Percentiles rank a stretch among this genome's conserved stretches.
Conservation (phyloP, 2,797 vertebrate genomes). For the Agapornis canus region DNA sequence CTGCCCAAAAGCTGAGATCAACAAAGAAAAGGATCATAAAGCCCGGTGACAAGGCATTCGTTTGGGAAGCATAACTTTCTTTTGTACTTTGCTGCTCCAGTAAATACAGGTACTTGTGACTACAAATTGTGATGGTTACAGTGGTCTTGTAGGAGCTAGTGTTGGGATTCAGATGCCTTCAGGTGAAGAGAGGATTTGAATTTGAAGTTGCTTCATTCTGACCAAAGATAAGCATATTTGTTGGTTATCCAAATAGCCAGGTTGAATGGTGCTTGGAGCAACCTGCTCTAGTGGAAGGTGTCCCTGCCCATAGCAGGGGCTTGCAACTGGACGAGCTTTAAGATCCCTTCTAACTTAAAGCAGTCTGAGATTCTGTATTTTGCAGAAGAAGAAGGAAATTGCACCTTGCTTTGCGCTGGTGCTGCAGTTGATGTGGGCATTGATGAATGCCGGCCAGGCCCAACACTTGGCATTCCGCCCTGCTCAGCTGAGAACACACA, state of each 20-base stretch:
- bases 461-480: not conserved
- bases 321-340: not conserved
- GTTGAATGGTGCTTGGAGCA: not conserved
- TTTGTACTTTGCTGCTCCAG: not conserved
- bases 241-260: not conserved
- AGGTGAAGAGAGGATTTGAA: not conserved
- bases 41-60: rapidly evolving
- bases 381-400: not conserved
- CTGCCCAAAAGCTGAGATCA: not conserved
- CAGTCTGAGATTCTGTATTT: not conserved
- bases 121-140: rapidly evolving
- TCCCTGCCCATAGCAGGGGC: not conserved
- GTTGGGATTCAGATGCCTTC: not conserved
- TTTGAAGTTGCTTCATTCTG: not conserved
- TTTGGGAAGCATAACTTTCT: not conserved
- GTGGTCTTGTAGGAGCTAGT: not conserved
- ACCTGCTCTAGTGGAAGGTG: not conserved
- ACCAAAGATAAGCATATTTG: not conserved
- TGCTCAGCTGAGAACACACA: not conserved
- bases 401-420: not conserved
- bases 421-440: not conserved
- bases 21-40: not conserved
- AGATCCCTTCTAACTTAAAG: not conserved
- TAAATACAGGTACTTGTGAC: not conserved
- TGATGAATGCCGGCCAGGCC: not conserved